Conservation (phyloP, 2,888 invertebrate species). For the Ypsolopha scabrella region DNA sequence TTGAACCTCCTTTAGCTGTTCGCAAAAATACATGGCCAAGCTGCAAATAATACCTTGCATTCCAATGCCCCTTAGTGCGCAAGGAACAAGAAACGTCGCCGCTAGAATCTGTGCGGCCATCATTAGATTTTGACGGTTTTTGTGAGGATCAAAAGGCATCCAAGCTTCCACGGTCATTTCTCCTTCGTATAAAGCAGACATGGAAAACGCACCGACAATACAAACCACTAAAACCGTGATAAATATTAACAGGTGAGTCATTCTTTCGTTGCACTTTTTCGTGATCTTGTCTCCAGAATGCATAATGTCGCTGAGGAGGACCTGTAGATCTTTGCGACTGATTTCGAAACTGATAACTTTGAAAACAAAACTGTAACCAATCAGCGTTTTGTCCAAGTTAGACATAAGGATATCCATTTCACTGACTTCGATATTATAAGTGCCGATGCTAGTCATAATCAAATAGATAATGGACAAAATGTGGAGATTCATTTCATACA, state of each 20-base stretch:
- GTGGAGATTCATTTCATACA: conserved; percentile 28
- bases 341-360: conserved; percentile 34
- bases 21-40: conserved; percentile 45
- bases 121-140: conserved; percentile 27
- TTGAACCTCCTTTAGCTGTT: conserved; percentile 42
- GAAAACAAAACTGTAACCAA: conserved; percentile 33
- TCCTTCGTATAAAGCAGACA: conserved; percentile 26
- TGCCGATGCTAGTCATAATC: conserved; percentile 29
- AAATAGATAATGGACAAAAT: conserved; percentile 24
- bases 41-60: conserved; percentile 50
- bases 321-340: conserved; percentile 25
- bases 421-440: conserved; percentile 20
- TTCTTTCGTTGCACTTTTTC: conserved; percentile 25
- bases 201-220: conserved; percentile 24
- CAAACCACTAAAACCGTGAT: conserved; percentile 21
- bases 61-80: conserved; percentile 32
- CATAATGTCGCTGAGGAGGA: conserved; percentile 33
- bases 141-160: conserved; percentile 44
- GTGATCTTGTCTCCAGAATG: conserved; percentile 34
- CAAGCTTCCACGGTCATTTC: conserved; percentile 42
- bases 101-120: conserved; percentile 28
- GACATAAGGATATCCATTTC: conserved; percentile 26
- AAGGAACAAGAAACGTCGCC: conserved; percentile 25
- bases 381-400: conserved; percentile 38
- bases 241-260: conserved; percentile 25